Conservation (phyloP, 2,888 invertebrate species). For the Leptinotarsa haldemani region DNA sequence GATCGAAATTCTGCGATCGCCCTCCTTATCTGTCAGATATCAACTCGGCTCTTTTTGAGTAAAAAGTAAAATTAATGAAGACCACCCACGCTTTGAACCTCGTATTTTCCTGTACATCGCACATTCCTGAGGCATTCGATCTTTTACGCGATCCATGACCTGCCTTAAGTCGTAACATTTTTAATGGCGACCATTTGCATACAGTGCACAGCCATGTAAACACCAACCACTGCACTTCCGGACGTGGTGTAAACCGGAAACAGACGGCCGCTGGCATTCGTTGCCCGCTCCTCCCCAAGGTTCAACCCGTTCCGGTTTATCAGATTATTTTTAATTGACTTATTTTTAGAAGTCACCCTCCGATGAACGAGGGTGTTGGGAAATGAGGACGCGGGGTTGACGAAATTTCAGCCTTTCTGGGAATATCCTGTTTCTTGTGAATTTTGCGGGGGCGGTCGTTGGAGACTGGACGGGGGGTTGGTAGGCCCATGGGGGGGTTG, state of each 20-base stretch:
- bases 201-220: slow-evolving; percentile 60
- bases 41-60: too few relatives aligned
- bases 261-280: slow-evolving; percentile 57
- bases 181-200: slow-evolving; percentile 60
- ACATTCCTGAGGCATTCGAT: slow-evolving; percentile 19
- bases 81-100: background rate
- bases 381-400: background rate
- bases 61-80: too few relatives aligned
- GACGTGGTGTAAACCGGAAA: slow-evolving; percentile 59
- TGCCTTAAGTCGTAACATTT: slow-evolving; percentile 58
- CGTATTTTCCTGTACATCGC: background rate
- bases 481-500: too few relatives aligned
- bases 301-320: slow-evolving; percentile 45
- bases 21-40: too few relatives aligned
- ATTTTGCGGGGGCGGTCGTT: too few relatives aligned
- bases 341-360: slow-evolving; percentile 35
- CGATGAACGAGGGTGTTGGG: background rate
- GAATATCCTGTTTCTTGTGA: background rate
- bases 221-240: slow-evolving; percentile 61
- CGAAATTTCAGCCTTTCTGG: slow-evolving; percentile 1
- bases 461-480: too few relatives aligned
- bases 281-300: slow-evolving; percentile 42
- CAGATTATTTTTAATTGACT: slow-evolving; percentile 40
- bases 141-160: slow-evolving; percentile 48
- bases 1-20: too few relatives aligned